These are phyloP conservation scores for Chrysomallon squamiferum DNA, from an alignment of 1,140 invertebrate species.

Conservation along the genomic window DNA sequence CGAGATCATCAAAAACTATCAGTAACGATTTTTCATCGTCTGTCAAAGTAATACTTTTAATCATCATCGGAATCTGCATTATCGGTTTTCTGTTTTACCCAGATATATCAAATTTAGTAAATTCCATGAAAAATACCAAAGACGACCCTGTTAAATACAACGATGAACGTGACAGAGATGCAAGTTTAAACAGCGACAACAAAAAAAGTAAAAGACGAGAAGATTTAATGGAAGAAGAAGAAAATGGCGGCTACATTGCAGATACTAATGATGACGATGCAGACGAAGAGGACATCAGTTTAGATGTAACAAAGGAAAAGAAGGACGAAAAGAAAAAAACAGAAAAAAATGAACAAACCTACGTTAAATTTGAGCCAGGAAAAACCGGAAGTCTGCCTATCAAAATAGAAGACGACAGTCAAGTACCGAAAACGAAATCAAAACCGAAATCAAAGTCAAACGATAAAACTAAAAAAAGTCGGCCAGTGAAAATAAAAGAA, in stretches of 20 bases:
- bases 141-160: not conserved
- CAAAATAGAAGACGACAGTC: not conserved
- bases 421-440: not conserved
- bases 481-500: not conserved
- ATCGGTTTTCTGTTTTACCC: constrained; percentile 19
- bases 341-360: not conserved
- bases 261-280: not conserved
- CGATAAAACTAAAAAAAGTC: not conserved
- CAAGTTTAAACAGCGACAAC: not conserved
- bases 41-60: constrained; percentile 6
- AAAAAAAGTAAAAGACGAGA: not conserved
- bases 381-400: not conserved
- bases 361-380: not conserved
- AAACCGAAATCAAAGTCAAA: not conserved
- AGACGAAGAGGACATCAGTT: constrained; percentile 4
- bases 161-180: not conserved
- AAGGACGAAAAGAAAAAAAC: not conserved
- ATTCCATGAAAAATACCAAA: not conserved
- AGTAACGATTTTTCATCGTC: not conserved
- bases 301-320: not conserved
- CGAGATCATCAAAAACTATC: not conserved
- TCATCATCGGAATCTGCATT: not conserved
- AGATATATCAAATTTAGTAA: constrained; percentile 7
- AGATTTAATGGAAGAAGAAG: no score
- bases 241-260: no score